Percentiles rank a stretch among this genome's conserved stretches.
Evolutionary conservation across 2,888 invertebrate genomes (phyloP).

Genomic region (Rotaria macrura): DNA sequence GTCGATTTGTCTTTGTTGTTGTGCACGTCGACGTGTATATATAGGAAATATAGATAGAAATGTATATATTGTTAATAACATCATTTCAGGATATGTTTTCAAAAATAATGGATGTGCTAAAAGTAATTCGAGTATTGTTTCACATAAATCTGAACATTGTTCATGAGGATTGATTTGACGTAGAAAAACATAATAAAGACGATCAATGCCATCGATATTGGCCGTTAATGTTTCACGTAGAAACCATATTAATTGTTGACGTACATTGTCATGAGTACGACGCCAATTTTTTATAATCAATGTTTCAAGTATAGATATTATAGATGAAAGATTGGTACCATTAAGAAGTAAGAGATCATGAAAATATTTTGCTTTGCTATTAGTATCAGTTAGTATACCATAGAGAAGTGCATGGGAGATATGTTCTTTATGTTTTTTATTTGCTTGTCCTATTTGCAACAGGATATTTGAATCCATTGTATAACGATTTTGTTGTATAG

Average conservation of each 20-base stretch:
- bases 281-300: neutral
- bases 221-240: neutral
- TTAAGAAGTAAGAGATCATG: neutral
- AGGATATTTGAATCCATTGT: neutral
- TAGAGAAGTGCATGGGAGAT: constrained; percentile 8
- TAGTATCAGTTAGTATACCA: neutral
- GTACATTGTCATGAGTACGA: neutral
- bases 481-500: constrained; percentile 4
- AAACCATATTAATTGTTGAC: constrained; percentile 5
- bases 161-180: neutral
- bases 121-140: neutral
- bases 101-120: constrained; percentile 1
- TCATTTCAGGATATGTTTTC: constrained; percentile 12
- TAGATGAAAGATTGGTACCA: neutral
- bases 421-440: neutral
- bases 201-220: constrained; percentile 7
- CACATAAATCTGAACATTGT: constrained; percentile 7
- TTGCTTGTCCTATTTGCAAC: neutral
- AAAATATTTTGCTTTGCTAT: neutral
- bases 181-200: neutral
- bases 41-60: neutral
- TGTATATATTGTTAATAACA: constrained; percentile 9
- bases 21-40: neutral
- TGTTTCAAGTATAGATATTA: neutral
- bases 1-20: neutral